Percentiles rank a stretch among this genome's conserved stretches.
Conservation (phyloP, 2,113 vertebrate genomes). For the Pao palembangensis region DNA sequence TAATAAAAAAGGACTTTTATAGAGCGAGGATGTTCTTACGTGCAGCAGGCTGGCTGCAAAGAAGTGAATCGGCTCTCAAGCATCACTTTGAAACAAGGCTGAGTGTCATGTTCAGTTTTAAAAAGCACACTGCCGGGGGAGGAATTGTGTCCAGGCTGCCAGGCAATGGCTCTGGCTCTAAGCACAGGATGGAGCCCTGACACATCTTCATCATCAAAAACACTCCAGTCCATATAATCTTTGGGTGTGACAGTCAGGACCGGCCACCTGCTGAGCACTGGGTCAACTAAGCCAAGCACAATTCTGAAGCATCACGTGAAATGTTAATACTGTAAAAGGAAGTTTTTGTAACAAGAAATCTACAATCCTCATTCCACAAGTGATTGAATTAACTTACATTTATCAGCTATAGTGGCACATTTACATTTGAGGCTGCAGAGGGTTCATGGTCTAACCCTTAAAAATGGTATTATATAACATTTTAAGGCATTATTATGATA, state of each 20-base stretch:
- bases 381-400: too few species aligned
- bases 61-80: conserved; percentile 36
- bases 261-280: background rate
- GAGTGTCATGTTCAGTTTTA: conserved; percentile 40
- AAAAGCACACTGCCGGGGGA: conserved; percentile 18
- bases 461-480: too few species aligned
- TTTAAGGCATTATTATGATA: too few species aligned
- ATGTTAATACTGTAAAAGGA: too few species aligned
- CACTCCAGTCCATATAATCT: background rate
- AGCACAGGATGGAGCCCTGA: conserved; percentile 10
- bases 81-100: conserved; percentile 50
- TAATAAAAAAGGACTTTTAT: too few species aligned
- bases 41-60: conserved; percentile 40
- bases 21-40: too few species aligned
- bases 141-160: conserved; percentile 20
- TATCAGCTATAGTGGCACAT: too few species aligned
- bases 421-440: too few species aligned
- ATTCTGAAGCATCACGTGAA: too few species aligned
- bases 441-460: too few species aligned
- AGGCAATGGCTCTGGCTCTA: conserved; percentile 6
- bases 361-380: too few species aligned
- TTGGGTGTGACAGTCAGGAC: background rate
- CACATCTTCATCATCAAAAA: conserved; percentile 18
- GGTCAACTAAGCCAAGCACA: background rate
- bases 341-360: too few species aligned